Base-by-base conservation (phyloP, 2,113 vertebrate genomes). In the Ictalurus furcatus region DNA sequence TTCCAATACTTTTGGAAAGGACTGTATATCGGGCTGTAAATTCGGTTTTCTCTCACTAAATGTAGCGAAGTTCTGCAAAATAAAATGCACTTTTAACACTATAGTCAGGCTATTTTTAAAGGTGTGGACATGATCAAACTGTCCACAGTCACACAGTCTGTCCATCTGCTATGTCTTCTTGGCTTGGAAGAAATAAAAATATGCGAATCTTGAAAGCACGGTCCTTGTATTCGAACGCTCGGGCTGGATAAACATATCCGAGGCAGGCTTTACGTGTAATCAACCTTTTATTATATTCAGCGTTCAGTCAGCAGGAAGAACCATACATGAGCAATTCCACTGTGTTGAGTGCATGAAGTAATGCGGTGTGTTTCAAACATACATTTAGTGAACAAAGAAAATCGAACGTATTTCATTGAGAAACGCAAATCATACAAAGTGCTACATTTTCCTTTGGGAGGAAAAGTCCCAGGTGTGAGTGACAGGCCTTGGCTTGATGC, bases 401-500 rank as follows among this genome's bases (percentile, higher is more conserved):
- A 71, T 23, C 56, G 21, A 74, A 28, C 12, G n/a, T 71, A 23
- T 13, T 30, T 48, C 0, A 40, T 9, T 34, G 0, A 87, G 34
- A 21, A 80, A 69, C 11, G 13, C 73, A 40, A 28, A 6, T 79
- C 58, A 28, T 88, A 82, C 12, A 44, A 73, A 71, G 73, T 71
- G 48, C 78, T 37, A 69, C 87, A 82, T 40, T 88, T 81, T 54
- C 23, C n/a, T 30, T 21, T 8, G 28, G 28, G 30, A 78, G 88
- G 82, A 88, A 91, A 84, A 69, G 52, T 44, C 56, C 73, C 89
- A 74, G 89, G 84, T 59, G 90, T 89, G 65, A 78, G n/a, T 87
- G 89, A 86, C 91, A 48, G 87, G 73, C 69, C 44, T 89, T 92
- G 73, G 91, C 25, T 82, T 7, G 65, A 71, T 88, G 86, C 88